phyloP scores from a whole-genome alignment of 2,797 vertebrate species.

The Pogoniulus pusillus region DNA sequence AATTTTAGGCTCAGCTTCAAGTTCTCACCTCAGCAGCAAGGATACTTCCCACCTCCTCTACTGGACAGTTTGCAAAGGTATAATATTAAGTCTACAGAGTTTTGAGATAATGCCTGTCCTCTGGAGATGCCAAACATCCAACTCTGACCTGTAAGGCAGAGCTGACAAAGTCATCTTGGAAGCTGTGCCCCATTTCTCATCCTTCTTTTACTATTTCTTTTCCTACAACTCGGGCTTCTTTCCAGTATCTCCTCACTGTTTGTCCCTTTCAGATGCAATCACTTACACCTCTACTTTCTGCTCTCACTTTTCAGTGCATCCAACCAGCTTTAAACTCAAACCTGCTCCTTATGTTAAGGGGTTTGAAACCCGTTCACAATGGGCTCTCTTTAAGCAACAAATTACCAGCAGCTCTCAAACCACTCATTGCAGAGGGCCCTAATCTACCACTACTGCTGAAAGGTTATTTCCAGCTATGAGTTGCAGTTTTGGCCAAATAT shows the following conservation, averaged over 20 bases:
- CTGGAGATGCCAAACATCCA: neutral
- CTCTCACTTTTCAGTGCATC: neutral
- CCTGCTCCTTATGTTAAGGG: neutral
- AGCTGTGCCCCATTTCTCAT: neutral
- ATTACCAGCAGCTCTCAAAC: neutral
- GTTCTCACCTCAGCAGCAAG: neutral
- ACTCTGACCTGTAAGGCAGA: neutral
- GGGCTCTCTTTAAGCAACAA: neutral
- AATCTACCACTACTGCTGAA: neutral
- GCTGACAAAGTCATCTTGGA: neutral
- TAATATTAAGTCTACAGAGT: neutral
- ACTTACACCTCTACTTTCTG: neutral
- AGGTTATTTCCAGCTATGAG: neutral
- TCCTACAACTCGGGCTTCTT: neutral
- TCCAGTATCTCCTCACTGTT: neutral
- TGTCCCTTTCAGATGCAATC: neutral
- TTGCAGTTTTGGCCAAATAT: neutral
- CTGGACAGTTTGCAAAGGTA: neutral
- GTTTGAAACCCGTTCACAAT: neutral
- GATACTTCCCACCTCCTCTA: neutral
- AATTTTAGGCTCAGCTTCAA: neutral
- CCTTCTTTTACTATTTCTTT: neutral
- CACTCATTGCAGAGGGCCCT: rapidly evolving
- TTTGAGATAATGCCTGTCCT: neutral
- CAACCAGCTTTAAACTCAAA: neutral